Evolutionary conservation across 2,888 invertebrate genomes (phyloP), one percentile per base, ranked within the genome.

Genomic region (Coecobrya sp.): DNA sequence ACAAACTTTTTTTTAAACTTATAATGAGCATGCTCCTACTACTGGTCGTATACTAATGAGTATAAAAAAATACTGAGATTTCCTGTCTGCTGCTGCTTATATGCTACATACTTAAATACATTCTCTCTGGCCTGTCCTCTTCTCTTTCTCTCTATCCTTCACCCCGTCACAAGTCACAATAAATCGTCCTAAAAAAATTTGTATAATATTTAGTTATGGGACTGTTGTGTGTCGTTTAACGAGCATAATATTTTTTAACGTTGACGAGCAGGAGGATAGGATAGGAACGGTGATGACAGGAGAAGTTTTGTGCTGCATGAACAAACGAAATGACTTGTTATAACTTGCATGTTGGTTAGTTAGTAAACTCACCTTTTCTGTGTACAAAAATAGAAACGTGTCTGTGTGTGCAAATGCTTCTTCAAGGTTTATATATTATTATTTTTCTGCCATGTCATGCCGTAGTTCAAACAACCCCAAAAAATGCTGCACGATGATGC

Each of bases 41-140:
- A 16, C 55, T 55, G 55, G 55, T 55, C 52, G 52, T 55, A 5
- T 19, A 1, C 42, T 73, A 73, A 45, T 42, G 42, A 73, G n/a
- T 7, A 62, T 10, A n/a, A 25, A 73, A 42, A 73, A 73, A 76
- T 25, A 76, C 76, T 76, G 55, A 86, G 70, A 86, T 86, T 86
- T 86, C 86, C 86, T 86, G 86, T 86, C 86, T 70, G 30, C 30
- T 70, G 19, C n/a, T 86, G 86, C 73, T 45, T 36, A 42, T 19
- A 1, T 73, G 36, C n/a, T n/a, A 70, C 2, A 25, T 25, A 49
- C 10, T 7, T 49, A 49, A 1, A 11, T 49, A 49, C 11, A 4
- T 42, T 42, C 10, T 42, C 42, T 42, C 10, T 7, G 10, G 11
- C 1, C 49, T 49, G 49, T 13, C 49, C 0, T 13, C 16, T n/a